phyloP scores from a whole-genome alignment of 2,797 vertebrate species.

The Macropodus opercularis region DNA sequence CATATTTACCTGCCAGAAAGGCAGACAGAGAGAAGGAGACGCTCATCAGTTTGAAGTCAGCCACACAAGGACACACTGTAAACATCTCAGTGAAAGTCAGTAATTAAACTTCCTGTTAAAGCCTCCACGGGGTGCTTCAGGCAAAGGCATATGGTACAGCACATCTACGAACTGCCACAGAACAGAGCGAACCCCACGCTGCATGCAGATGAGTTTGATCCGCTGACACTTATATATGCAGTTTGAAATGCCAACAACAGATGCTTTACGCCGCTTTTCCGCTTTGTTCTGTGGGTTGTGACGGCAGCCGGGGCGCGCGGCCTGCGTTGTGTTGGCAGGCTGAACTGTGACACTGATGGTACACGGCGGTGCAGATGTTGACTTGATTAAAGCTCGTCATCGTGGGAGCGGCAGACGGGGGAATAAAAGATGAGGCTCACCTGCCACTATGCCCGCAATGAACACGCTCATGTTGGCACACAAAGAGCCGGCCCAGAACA shows the following conservation, averaged over 20 bases:
- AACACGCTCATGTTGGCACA: constrained; percentile 89
- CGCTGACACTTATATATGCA: constrained; percentile 45
- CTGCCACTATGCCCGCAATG: constrained; percentile 87
- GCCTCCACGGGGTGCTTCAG: constrained; percentile 7
- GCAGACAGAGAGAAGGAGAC: constrained; percentile 9
- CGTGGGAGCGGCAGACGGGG: constrained; percentile 21
- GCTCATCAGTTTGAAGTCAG: constrained; percentile 1
- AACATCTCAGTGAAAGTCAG: constrained; percentile 16
- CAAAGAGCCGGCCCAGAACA: constrained; percentile 93
- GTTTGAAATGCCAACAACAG: constrained; percentile 67
- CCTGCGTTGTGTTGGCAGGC: constrained; percentile 46
- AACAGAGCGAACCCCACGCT: constrained; percentile 28
- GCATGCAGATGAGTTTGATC: constrained; percentile 47
- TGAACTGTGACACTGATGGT: constrained; percentile 61
- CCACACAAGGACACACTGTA: not conserved
- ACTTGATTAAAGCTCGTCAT: constrained; percentile 66
- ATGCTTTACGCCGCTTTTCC: constrained; percentile 51
- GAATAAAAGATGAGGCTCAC: constrained; percentile 75
- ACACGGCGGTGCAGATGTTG: constrained; percentile 69
- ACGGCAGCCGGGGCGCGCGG: constrained; percentile 11
- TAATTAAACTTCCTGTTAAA: constrained; percentile 28
- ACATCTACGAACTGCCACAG: constrained; percentile 7
- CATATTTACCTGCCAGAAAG: constrained; percentile 86
- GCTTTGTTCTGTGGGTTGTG: constrained; percentile 57
- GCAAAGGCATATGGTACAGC: constrained; percentile 10